These are phyloP conservation scores for Forficula auricularia DNA, from an alignment of 1,140 invertebrate genomes.

Conservation along the genomic window DNA sequence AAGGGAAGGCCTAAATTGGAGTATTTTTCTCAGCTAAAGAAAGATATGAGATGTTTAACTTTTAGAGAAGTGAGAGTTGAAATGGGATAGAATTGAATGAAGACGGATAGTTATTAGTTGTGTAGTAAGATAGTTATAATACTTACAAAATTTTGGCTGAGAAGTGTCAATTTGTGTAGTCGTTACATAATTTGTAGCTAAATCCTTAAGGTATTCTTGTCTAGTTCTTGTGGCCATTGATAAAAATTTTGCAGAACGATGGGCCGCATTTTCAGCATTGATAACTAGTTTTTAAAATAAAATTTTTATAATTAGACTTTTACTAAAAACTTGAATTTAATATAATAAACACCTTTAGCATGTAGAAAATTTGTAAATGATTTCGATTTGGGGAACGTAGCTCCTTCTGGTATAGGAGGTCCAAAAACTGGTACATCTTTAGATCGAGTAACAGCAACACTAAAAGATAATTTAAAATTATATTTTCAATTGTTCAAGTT, in stretches of 20 bases:
- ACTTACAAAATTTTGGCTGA: slow-evolving; percentile 72
- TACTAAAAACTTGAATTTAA: too few species aligned
- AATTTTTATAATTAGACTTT: neutral
- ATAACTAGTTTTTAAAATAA: slow-evolving; percentile 40
- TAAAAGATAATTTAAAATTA: slow-evolving; percentile 21
- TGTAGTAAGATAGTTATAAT: too few species aligned
- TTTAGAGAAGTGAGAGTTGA: too few species aligned
- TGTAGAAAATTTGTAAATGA: slow-evolving; percentile 83
- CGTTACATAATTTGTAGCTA: slow-evolving; percentile 71
- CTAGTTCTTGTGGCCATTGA: slow-evolving; percentile 92
- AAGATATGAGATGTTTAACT: too few species aligned
- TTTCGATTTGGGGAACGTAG: slow-evolving; percentile 71
- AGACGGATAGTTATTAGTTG: too few species aligned
- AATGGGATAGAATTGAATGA: too few species aligned
- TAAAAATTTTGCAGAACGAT: slow-evolving; percentile 88
- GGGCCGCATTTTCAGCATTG: slow-evolving; percentile 93
- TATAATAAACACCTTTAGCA: slow-evolving; percentile 82
- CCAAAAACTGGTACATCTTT: slow-evolving; percentile 93
- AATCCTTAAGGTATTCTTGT: slow-evolving; percentile 86
- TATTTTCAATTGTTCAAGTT: too few species aligned
- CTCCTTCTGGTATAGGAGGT: slow-evolving; percentile 71
- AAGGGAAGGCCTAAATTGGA: too few species aligned
- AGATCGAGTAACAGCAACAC: slow-evolving; percentile 78
- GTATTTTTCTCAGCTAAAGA: too few species aligned
- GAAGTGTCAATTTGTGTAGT: slow-evolving; percentile 65